Conservation (phyloP, 2,888 invertebrate genomes). For the Drosophila nigricruria region DNA sequence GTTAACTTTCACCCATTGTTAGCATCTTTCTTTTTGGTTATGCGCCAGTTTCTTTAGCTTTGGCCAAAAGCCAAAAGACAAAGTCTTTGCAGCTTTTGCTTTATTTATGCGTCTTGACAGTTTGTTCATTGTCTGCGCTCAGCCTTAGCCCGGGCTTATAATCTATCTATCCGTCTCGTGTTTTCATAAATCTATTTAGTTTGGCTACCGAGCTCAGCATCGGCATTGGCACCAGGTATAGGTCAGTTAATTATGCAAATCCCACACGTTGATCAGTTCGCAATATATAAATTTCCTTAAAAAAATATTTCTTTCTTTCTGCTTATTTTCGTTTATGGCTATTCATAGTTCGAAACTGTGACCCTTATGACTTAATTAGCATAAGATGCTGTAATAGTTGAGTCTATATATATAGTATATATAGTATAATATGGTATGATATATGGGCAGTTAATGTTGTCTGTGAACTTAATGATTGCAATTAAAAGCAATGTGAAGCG, state of each 20-base stretch:
- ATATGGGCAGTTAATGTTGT: background rate
- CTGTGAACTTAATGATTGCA: slow-evolving; percentile 52
- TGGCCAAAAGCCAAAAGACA: slow-evolving; percentile 25
- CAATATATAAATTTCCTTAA: background rate
- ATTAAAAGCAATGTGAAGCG: slow-evolving; percentile 53
- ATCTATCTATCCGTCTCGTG: slow-evolving; percentile 10
- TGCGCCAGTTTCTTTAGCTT: slow-evolving; percentile 64
- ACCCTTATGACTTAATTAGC: slow-evolving; percentile 55
- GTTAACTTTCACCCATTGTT: slow-evolving; percentile 79
- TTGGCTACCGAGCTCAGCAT: slow-evolving; percentile 33
- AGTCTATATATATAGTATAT: background rate
- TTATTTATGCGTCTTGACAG: slow-evolving; percentile 41
- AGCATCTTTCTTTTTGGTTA: slow-evolving; percentile 76
- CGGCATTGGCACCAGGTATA: slow-evolving; percentile 29
- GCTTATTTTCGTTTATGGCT: background rate
- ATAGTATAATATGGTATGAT: background rate
- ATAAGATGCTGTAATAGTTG: slow-evolving; percentile 53
- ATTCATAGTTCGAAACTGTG: slow-evolving; percentile 8
- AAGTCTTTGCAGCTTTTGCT: slow-evolving; percentile 19
- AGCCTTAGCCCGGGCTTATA: slow-evolving; percentile 18
- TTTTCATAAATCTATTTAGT: slow-evolving; percentile 41
- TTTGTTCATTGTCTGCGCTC: slow-evolving; percentile 50
- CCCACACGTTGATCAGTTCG: slow-evolving; percentile 23
- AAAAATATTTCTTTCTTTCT: slow-evolving; percentile 20
- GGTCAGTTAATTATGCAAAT: slow-evolving; percentile 58